Evolutionary conservation across 2,113 vertebrate genomes (phyloP), one percentile per base, ranked within the genome.

Genomic region (Lagopus muta): DNA sequence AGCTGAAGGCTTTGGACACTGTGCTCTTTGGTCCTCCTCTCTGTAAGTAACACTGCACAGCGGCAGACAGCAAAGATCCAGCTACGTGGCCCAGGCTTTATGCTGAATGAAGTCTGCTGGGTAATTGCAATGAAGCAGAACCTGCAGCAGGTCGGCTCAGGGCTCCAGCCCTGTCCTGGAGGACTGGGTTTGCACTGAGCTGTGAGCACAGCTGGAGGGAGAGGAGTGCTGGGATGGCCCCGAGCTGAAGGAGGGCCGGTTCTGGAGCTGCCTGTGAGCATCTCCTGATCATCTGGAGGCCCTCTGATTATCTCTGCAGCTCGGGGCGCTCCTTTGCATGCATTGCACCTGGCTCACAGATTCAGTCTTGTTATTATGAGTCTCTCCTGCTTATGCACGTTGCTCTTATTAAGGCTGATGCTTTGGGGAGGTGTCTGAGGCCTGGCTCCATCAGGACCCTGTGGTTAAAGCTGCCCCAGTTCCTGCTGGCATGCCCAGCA

Each of bases 1-100:
- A 99, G 95, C 98, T 99, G 60, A 99, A 99, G 42, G 97, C 99
- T 6, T 89, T 99, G 97, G 99, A 99, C 96, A 99, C 99, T 0
- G 99, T 99, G 34, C 98, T 99, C 30, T 99, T 99, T 4, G 99
- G 99, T 72, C 98, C 99, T 5, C 99, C 99, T 2, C 97, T 98
- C 50, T 95, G 99, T 99, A 97, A 98, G 99, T 99, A 72, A 40
- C 85, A 7, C 25, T 42, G 28, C 77, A 54, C 12, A 16, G 21
- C 0, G 1, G 0, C 1, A 19, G 25, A 1, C 20, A 10, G 47
- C 74, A 13, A 9, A 11, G 50, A 9, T 0, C 16, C 43, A 19
- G 4, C 61, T 4, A 10, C 1, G 5, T 4, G 21, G 4, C 2
- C 32, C 67, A 36, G 2, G 8, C 16, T 19, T 5, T 3, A 34